Base-by-base conservation (phyloP, 1,140 invertebrate species). In the Radopholus similis region DNA sequence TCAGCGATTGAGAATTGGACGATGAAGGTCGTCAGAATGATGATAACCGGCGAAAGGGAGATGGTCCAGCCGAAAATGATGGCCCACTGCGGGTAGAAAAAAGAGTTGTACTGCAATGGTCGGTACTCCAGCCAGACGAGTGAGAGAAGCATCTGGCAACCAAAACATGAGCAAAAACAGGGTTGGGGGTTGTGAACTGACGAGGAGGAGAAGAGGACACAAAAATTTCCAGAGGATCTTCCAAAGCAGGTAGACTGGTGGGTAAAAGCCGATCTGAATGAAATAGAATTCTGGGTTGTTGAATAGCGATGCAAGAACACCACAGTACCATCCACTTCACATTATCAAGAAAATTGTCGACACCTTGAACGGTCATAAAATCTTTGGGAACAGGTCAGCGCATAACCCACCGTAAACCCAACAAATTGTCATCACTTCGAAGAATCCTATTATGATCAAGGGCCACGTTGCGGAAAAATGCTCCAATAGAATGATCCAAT, bases 181-280 rank as follows among this genome's bases (percentile, higher is more conserved):
- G 30, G n/a, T n/a, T 53, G 18, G 4, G 15, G 13, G 55, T 35
- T 18, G 1, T 1, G 47, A n/a, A 44, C 63, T 34, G 21, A 79
- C 79, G 34, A 80, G 42, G 37, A 82, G 78, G 8, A 82, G 57
- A 30, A 77, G 21, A 21, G 78, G 78, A 65, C 77, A 82, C 18
- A 81, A 30, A 64, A 81, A 80, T 63, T 82, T 82, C 77, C 78
- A 81, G 8, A 81, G 47, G 54, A 81, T 57, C 66, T 81, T 81
- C 74, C 78, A 81, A 13, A 75, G 32, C 4, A 81, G 40, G 40
- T 78, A 79, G 4, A 76, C 37, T 1, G 77, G 77, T 9, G 78
- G 78, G 60, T 82, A 81, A 47, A 59, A 73, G 8, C 71, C 54
- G 21, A 69, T 79, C 66, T 55, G 21, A 55, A 58, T 23, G 38